Evolutionary conservation across 92 coral and sea anemone genomes (phyloP).

Genomic region (Parazoanthus darwini): DNA sequence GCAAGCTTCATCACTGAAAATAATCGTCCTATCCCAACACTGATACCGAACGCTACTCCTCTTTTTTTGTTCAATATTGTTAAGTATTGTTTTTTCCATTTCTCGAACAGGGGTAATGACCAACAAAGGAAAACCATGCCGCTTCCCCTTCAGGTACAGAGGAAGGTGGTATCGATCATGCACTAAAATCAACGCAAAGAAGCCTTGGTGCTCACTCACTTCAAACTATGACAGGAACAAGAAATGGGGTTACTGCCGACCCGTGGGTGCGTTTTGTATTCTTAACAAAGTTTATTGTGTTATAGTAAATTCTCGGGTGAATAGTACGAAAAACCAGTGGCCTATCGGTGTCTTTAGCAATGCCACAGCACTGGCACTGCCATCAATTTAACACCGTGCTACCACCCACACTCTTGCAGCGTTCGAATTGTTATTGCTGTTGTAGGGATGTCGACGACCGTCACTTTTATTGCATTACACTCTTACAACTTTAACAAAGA

Average conservation of each 20-base stretch:
- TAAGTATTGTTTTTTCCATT: neutral
- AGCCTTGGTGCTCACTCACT: constrained; percentile 34
- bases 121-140: constrained; percentile 28
- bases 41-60: neutral
- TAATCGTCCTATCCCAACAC: neutral
- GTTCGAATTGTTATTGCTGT: too few relatives aligned
- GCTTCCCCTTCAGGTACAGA: constrained; percentile 24
- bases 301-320: neutral
- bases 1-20: too few relatives aligned
- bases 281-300: too few relatives aligned
- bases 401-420: too few relatives aligned
- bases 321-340: neutral
- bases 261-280: constrained; percentile 4
- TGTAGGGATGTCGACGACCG: too few relatives aligned
- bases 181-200: constrained; percentile 18
- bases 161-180: constrained; percentile 9
- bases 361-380: too few relatives aligned
- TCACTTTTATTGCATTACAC: too few relatives aligned
- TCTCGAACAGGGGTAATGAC: neutral
- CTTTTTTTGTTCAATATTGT: neutral
- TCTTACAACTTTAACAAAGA: too few relatives aligned
- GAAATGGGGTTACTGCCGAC: constrained; percentile 37
- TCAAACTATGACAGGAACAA: constrained; percentile 16
- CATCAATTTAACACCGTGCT: too few relatives aligned
- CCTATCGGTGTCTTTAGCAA: neutral